phyloP scores from a whole-genome alignment of 2,113 vertebrate species.

The Nannospalax galili region DNA sequence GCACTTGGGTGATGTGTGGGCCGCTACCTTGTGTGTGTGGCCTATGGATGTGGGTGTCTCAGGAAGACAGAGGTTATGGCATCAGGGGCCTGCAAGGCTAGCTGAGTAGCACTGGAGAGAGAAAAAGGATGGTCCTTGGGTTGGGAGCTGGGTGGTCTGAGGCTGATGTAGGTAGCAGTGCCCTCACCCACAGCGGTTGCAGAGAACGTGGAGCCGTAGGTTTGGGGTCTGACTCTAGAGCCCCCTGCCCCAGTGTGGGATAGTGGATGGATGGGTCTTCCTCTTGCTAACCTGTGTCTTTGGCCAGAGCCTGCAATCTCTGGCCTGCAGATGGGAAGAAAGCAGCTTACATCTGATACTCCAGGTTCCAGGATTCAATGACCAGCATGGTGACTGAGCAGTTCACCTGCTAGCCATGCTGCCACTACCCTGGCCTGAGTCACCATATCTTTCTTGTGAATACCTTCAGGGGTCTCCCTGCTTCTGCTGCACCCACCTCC shows the following conservation, averaged over 20 bases:
- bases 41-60: neutral
- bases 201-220: neutral
- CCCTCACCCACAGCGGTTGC: neutral
- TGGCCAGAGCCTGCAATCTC: neutral
- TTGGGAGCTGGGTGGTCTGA: neutral
- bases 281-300: neutral
- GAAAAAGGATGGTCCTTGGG: neutral
- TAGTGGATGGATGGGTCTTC: neutral
- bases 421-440: neutral
- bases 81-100: neutral
- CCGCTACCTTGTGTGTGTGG: neutral
- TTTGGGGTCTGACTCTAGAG: neutral
- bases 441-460: accelerated
- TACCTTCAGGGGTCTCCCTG: neutral
- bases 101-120: neutral
- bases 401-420: neutral
- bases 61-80: neutral
- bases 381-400: neutral
- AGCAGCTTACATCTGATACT: no score
- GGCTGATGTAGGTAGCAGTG: accelerated
- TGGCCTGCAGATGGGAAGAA: neutral
- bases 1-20: neutral
- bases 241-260: neutral
- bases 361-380: neutral
- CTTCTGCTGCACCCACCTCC: neutral